These are phyloP conservation scores for Typhlichthys eigenmanni DNA, from an alignment of 2,797 vertebrate genomes.

Conservation along the genomic window DNA sequence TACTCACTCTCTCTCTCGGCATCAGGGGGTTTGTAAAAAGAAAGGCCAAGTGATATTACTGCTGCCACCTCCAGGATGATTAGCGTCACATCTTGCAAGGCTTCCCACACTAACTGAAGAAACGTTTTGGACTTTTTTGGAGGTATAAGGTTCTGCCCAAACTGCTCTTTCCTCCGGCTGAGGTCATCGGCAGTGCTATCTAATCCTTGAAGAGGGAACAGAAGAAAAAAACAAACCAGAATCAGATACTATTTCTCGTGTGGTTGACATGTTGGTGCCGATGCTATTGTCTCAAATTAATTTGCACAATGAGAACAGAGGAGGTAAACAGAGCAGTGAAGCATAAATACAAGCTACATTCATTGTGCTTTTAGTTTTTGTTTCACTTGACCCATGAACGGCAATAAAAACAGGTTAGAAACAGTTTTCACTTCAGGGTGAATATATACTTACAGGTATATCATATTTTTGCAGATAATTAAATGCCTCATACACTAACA, in stretches of 20 bases:
- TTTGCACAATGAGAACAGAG: not conserved
- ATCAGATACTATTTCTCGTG: no score
- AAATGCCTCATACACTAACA: no score
- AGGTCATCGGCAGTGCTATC: conserved; percentile 86
- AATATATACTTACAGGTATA: no score
- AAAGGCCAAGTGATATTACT: conserved; percentile 94
- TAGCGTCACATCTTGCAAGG: conserved; percentile 95
- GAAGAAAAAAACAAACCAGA: conserved; percentile 5
- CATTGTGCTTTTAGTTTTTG: no score
- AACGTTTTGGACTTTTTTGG: conserved; percentile 99
- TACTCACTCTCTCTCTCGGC: conserved; percentile 86
- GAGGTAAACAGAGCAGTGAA: not conserved
- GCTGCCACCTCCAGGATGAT: conserved; percentile 97
- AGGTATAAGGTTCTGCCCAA: conserved; percentile 96
- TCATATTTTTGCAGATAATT: no score
- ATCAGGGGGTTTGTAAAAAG: conserved; percentile 92
- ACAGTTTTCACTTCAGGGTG: no score
- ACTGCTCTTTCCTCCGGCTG: conserved; percentile 88
- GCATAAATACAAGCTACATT: no score
- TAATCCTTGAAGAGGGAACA: conserved; percentile 80
- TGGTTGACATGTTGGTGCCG: not conserved
- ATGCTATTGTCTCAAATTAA: not conserved
- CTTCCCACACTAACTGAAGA: conserved; percentile 97
- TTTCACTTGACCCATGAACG: no score
- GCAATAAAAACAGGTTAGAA: no score